Evolutionary conservation across 2,113 vertebrate genomes (phyloP).

Genomic region (Rhipidura dahli): DNA sequence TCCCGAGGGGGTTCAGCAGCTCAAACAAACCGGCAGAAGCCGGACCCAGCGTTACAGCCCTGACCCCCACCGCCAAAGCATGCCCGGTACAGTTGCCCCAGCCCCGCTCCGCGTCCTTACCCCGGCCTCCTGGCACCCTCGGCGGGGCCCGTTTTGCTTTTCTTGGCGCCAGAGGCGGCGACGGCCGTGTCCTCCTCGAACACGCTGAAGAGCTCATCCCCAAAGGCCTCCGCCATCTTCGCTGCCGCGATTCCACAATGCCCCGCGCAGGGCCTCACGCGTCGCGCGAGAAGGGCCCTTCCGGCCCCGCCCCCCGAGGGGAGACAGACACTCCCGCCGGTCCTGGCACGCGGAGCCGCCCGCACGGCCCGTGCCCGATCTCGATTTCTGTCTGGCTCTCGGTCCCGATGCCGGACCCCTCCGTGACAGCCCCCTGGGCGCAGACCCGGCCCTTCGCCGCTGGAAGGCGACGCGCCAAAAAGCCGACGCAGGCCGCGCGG

Average conservation of each 20-base stretch:
- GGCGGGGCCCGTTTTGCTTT: slow-evolving; percentile 5
- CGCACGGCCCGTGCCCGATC: background rate
- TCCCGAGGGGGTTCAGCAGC: rapidly evolving
- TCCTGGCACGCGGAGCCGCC: rapidly evolving
- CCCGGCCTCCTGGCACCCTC: slow-evolving; percentile 49
- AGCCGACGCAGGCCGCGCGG: background rate
- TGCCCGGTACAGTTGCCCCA: rapidly evolving
- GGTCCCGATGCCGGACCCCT: too few relatives aligned
- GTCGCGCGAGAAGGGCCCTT: background rate
- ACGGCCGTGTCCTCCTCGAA: slow-evolving; percentile 83
- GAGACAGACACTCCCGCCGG: rapidly evolving
- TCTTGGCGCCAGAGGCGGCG: slow-evolving; percentile 51
- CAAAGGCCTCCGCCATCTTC: slow-evolving; percentile 90
- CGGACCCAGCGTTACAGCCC: rapidly evolving
- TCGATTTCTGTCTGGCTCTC: background rate
- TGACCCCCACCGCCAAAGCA: rapidly evolving
- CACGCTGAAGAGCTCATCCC: slow-evolving; percentile 92
- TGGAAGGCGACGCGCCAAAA: rapidly evolving
- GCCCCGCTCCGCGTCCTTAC: slow-evolving; percentile 52
- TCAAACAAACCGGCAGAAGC: too few relatives aligned
- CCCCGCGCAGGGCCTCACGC: background rate
- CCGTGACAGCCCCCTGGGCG: rapidly evolving
- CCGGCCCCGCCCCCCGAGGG: rapidly evolving
- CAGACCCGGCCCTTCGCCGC: too few relatives aligned
- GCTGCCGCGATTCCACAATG: background rate